phyloP scores from a whole-genome alignment of 1,140 invertebrate genomes.

The Brachionus koreanus region DNA sequence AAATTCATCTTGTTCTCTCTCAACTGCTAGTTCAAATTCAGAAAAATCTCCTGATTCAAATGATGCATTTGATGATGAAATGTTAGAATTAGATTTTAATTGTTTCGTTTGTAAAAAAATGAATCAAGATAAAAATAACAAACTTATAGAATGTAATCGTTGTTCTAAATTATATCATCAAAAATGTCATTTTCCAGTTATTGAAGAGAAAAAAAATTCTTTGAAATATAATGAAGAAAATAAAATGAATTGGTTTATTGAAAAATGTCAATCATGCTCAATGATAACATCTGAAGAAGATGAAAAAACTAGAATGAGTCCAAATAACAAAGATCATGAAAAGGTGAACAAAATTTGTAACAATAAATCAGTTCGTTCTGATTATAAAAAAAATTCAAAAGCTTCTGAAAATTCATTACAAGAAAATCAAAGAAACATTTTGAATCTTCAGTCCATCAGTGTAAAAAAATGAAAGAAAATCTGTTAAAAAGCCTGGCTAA shows the following conservation, averaged over 20 bases:
- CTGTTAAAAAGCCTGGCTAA: too few relatives aligned
- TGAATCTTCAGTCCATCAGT: too few relatives aligned
- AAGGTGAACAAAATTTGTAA: not conserved
- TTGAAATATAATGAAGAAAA: not conserved
- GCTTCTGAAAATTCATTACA: too few relatives aligned
- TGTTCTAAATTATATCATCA: slow-evolving; percentile 19
- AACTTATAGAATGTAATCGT: not conserved
- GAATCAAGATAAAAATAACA: slow-evolving; percentile 7
- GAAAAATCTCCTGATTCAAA: not conserved
- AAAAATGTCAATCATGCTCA: not conserved
- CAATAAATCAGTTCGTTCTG: not conserved
- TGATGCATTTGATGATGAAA: not conserved
- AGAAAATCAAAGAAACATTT: too few relatives aligned
- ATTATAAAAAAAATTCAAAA: not conserved
- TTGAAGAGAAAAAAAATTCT: not conserved
- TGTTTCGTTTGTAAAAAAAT: slow-evolving; percentile 20
- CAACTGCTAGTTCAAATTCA: not conserved
- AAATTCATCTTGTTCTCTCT: not conserved
- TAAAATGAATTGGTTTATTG: not conserved
- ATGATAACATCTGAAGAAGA: not conserved
- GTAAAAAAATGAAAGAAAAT: too few relatives aligned
- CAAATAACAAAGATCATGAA: not conserved
- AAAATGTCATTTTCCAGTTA: not conserved
- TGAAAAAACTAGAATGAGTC: not conserved
- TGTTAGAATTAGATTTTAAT: slow-evolving; percentile 6